Evolutionary conservation across 2,888 invertebrate species (phyloP), one percentile per base, ranked within the genome.

Genomic region (Esperia sulphurella): DNA sequence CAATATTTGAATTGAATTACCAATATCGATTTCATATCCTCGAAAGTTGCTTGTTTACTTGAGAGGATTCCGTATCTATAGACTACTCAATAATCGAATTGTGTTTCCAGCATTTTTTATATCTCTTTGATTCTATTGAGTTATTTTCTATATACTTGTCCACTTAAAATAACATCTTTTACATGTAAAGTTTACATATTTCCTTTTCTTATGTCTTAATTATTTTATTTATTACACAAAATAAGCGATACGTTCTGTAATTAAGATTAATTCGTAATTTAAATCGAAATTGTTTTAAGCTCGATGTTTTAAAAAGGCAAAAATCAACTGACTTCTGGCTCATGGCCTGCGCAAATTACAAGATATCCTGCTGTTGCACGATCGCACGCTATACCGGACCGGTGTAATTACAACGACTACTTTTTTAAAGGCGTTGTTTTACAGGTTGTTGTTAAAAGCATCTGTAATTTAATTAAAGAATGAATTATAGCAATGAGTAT

Each of bases 311-410:
- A 21, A 13, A 33, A 33, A 10, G 13, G 33, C 8, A 33, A 29
- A 43, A 43, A 29, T 29, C 33, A 43, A 33, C 43, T 43, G 1
- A 37, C 13, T n/a, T 3, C 33, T n/a, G 12, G 28, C 14, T 28
- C 14, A 43, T 53, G 51, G 55, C 50, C 14, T 41, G 59, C 60
- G 65, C 62, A 65, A 71, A 72, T 71, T 68, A 71, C 68, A 68
- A 63, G 68, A 61, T 58, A 54, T 59, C 71, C 68, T 60, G 71
- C 66, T 64, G 68, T 51, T 50, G 56, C 52, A 45, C 56, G 52
- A 56, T 52, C 51, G 49, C 45, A 49, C 29, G 48, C 50, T 33
- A 45, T 49, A 48, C 54, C 54, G 48, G 48, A 56, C 52, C 53
- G 53, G 54, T 57, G 57, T 63, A 62, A 66, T 68, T 68, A 65